Evolutionary conservation across 2,797 vertebrate genomes (phyloP), one percentile per base, ranked within the genome.

Genomic region (Microctenopoma stevenorrisi): DNA sequence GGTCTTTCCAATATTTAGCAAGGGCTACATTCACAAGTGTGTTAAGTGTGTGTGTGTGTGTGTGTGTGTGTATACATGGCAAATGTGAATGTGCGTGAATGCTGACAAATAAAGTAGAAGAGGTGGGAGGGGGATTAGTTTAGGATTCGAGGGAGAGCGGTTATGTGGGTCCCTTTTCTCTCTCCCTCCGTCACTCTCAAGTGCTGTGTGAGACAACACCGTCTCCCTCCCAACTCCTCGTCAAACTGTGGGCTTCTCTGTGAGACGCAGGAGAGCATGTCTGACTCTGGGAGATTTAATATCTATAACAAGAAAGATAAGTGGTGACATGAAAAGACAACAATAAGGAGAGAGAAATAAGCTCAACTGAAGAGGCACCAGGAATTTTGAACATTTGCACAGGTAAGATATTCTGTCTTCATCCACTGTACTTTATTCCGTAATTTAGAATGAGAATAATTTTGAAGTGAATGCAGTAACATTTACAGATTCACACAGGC

Each of bases 391-490:
- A 60, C 53, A 78, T 70, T 69, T 65, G 33, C 48, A 42, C 78
- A 88, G 86, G 91, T 92, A 86, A 87, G 89, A 63, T 33, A 30
- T 4, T 57, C 6, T 8, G 16, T 66, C 4, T 64, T 13, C 48
- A 16, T 42, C 22, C 1, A 2, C 43, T 80, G 1, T 60, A 67
- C 69, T 7, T 30, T 30, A 30, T 30, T 30, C 28, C 4, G 28
- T 30, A 30, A 30, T 30, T 30, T 22, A 22, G 22, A 22, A 22
- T 22, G 22, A 22, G 28, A 4, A 5, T 30, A 30, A 33, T 33
- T 33, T 7, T 4, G 28, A 30, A 67, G 14, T 64, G 50, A 44
- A 62, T 72, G 15, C 26, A 35, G 4, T 70, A 12, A 55, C 3
- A 63, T 76, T 61, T 61, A 55, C 30, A 65, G 18, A 35, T 15